phyloP scores from a whole-genome alignment of 2,888 invertebrate genomes.

The Platycheirus albimanus region DNA sequence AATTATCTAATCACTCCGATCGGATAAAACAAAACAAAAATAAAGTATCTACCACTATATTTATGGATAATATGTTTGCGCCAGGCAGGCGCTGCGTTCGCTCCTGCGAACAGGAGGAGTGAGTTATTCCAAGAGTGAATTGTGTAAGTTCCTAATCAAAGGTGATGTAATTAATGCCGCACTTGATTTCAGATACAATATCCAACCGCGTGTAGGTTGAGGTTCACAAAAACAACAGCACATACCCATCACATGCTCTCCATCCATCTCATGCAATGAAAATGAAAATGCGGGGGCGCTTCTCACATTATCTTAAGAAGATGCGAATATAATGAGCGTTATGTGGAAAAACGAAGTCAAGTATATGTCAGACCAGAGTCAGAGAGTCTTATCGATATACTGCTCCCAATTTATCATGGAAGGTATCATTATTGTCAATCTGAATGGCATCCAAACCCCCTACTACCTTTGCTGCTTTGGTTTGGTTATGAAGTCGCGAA shows the following conservation, averaged over 20 bases:
- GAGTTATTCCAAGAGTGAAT: conserved; percentile 49
- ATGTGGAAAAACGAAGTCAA: conserved; percentile 48
- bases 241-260: neutral
- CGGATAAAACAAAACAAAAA: conserved; percentile 38
- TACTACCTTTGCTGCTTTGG: conserved; percentile 15
- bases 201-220: conserved; percentile 20
- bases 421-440: conserved; percentile 35
- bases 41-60: conserved; percentile 23
- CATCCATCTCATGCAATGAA: conserved; percentile 3
- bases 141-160: conserved; percentile 70
- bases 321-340: conserved; percentile 57
- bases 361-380: too few relatives aligned
- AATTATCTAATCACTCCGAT: conserved; percentile 71
- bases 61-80: conserved; percentile 22
- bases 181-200: conserved; percentile 59
- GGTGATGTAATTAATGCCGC: conserved; percentile 73
- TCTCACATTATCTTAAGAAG: conserved; percentile 5
- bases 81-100: neutral
- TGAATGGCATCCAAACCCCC: neutral
- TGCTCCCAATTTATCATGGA: conserved; percentile 70
- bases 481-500: conserved; percentile 34
- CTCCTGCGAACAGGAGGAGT: neutral
- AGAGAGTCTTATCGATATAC: conserved; percentile 50
- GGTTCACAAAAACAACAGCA: conserved; percentile 20
- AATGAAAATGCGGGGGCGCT: conserved; percentile 4